Conservation (phyloP, 2,797 vertebrate genomes). For the Coranthus polyacanthus region DNA sequence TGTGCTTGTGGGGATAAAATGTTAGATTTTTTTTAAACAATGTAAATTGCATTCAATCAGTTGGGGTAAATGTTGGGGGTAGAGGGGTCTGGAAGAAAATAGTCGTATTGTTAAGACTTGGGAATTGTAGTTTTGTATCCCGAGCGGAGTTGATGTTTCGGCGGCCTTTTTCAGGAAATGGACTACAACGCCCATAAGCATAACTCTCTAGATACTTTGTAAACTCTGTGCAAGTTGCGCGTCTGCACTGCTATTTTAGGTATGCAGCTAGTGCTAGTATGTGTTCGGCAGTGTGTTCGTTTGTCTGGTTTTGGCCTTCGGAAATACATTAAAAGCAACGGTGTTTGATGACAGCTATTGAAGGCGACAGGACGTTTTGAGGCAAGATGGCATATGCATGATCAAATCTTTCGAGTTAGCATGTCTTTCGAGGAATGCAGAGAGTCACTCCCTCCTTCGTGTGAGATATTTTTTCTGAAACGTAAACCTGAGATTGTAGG, state of each 20-base stretch:
- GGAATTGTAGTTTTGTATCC: slow-evolving; percentile 82
- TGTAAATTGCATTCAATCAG: slow-evolving; percentile 81
- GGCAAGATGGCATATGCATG: slow-evolving; percentile 38
- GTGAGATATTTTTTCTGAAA: slow-evolving; percentile 36
- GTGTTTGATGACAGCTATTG: slow-evolving; percentile 32
- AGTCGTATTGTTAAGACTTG: slow-evolving; percentile 69
- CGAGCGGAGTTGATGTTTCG: fast-evolving
- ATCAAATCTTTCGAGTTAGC: slow-evolving; percentile 38
- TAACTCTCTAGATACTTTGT: slow-evolving; percentile 85
- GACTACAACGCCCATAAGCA: slow-evolving; percentile 85
- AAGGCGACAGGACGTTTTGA: slow-evolving; percentile 25
- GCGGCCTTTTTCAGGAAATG: slow-evolving; percentile 59
- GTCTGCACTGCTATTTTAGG: slow-evolving; percentile 82
- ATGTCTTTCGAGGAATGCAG: slow-evolving; percentile 48
- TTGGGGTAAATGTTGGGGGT: slow-evolving; percentile 81
- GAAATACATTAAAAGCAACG: slow-evolving; percentile 8
- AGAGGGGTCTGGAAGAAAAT: slow-evolving; percentile 80
- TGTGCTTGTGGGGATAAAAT: background rate
- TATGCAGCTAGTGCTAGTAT: slow-evolving; percentile 78
- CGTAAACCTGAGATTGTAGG: background rate
- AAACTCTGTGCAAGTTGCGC: slow-evolving; percentile 89
- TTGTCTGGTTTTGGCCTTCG: slow-evolving; percentile 31
- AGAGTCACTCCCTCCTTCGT: slow-evolving; percentile 60
- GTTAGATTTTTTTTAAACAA: slow-evolving; percentile 52
- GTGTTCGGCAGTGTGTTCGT: slow-evolving; percentile 52